Evolutionary conservation across 1,140 invertebrate genomes (phyloP), one percentile per base, ranked within the genome.

Genomic region (Panulirus ornatus): DNA sequence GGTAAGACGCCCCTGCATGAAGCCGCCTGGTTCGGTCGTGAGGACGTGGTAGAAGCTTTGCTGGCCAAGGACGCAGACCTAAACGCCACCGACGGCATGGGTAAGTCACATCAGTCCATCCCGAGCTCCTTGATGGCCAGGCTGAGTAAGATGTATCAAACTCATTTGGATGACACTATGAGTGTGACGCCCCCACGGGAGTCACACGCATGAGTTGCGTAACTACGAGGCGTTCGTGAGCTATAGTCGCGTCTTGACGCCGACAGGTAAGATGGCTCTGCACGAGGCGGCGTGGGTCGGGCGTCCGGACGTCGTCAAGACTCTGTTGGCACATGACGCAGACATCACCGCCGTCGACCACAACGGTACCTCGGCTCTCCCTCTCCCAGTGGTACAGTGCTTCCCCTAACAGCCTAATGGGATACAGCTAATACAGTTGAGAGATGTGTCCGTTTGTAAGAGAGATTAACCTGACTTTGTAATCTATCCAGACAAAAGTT

Each of bases 201-300:
- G n/a, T n/a, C n/a, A n/a, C n/a, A n/a, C n/a, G n/a, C n/a, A n/a
- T n/a, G n/a, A n/a, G n/a, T n/a, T n/a, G n/a, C n/a, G n/a, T n/a
- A n/a, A n/a, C n/a, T n/a, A n/a, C n/a, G n/a, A n/a, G n/a, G n/a
- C n/a, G 51, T 81, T 51, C 51, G 5, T 9, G n/a, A 36, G 8
- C 8, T 70, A 34, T 76, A 16, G 8, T 19, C 14, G n/a, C n/a
- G n/a, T n/a, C n/a, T n/a, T n/a, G 38, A 47, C 73, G 51, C 47
- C 44, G 42, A n/a, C 75, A 88, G 85, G 85, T 58, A 78, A 78
- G 42, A 54, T 34, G 11, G 51, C 85, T 16, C 85, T 88, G 14
- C 85, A 88, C 75, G 85, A 88, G 30, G 85, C 85, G 16, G 85
- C 75, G 2, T 88, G 85, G 85, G n/a, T 81, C 36, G 85, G 85